Percentiles rank a stretch among this genome's conserved stretches.
phyloP scores from a whole-genome alignment of 2,888 invertebrate species.

The Geophilus truncorum region DNA sequence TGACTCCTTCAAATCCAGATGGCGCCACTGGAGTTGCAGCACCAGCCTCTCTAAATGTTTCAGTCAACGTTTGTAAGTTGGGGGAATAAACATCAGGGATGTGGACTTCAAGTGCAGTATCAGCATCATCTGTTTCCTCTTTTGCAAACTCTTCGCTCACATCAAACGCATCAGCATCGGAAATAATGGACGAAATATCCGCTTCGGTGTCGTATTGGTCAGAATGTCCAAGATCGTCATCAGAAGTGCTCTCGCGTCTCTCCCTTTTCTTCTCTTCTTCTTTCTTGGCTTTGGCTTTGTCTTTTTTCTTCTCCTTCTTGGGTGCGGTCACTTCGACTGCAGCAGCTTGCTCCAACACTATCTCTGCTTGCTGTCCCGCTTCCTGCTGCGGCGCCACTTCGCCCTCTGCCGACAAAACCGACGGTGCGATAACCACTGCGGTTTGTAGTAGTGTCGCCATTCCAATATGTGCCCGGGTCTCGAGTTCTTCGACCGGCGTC shows the following conservation, averaged over 20 bases:
- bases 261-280: not conserved
- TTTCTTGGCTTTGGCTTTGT: no score
- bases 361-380: constrained; percentile 6
- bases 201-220: constrained; percentile 37
- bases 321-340: not conserved
- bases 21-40: constrained; percentile 31
- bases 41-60: constrained; percentile 7
- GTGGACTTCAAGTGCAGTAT: not conserved
- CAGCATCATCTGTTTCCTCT: not conserved
- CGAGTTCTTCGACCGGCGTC: not conserved
- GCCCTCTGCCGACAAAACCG: not conserved
- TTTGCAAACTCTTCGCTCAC: constrained; percentile 11
- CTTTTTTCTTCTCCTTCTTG: not conserved
- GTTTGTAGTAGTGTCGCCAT: not conserved
- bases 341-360: constrained; percentile 3
- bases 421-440: not conserved
- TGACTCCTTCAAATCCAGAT: not conserved
- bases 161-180: constrained; percentile 11
- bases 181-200: constrained; percentile 33
- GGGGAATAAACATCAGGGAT: constrained; percentile 25
- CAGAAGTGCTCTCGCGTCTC: constrained; percentile 7
- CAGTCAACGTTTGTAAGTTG: not conserved
- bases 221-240: constrained; percentile 34
- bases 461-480: not conserved
- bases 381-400: not conserved